A percentile compares a stretch with the other conserved stretches of the same genome.
Evolutionary conservation across 2,797 vertebrate genomes (phyloP).

Genomic region (Microcaecilia unicolor): DNA sequence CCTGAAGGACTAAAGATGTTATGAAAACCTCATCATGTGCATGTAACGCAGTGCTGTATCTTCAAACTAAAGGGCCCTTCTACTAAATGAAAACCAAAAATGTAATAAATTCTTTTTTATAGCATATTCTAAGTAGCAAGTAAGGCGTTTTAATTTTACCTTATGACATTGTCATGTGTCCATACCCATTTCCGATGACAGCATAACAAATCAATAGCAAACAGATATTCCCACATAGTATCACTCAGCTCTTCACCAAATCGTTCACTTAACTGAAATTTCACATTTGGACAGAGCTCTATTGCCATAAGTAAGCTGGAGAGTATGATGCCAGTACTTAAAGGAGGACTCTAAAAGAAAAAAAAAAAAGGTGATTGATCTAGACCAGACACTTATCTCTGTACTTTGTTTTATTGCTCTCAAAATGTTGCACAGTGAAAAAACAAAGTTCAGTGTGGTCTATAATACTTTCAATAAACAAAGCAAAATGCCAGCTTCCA

Average conservation of each 20-base stretch:
- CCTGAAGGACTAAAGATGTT: too few species aligned
- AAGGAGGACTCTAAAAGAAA: constrained; percentile 61
- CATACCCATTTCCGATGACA: constrained; percentile 79
- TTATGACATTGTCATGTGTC: constrained; percentile 78
- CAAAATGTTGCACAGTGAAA: too few species aligned
- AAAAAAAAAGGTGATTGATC: too few species aligned
- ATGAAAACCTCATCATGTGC: neutral
- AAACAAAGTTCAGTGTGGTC: too few species aligned
- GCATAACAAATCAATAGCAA: constrained; percentile 79
- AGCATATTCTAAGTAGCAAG: too few species aligned
- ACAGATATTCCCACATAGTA: constrained; percentile 74
- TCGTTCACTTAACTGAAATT: constrained; percentile 60
- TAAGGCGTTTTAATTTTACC: constrained; percentile 37
- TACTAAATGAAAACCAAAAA: too few species aligned
- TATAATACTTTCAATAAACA: too few species aligned
- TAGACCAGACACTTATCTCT: too few species aligned
- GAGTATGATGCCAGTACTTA: constrained; percentile 64
- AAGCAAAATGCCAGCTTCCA: too few species aligned
- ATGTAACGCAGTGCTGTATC: neutral
- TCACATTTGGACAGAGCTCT: constrained; percentile 55
- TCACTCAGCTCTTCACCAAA: constrained; percentile 74
- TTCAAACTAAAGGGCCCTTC: too few species aligned
- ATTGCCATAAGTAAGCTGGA: constrained; percentile 67
- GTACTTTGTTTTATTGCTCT: too few species aligned
- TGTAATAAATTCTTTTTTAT: too few species aligned